Percentiles rank a stretch among this genome's conserved stretches.
These are phyloP conservation scores for Malurus splendens DNA, from an alignment of 2,797 vertebrate species.

Conservation along the genomic window DNA sequence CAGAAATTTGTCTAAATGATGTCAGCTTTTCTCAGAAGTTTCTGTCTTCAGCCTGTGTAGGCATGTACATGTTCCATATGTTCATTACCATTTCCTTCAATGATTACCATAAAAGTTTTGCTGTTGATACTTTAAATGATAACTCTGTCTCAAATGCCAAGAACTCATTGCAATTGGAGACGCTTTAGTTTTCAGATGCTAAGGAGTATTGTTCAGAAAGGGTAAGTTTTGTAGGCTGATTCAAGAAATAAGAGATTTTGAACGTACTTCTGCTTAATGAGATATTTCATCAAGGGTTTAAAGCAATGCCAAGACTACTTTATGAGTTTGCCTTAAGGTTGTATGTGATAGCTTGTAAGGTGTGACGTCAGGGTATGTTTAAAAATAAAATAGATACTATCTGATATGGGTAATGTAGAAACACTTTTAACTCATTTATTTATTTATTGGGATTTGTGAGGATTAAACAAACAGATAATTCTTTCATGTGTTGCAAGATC, in stretches of 20 bases:
- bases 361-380: background rate
- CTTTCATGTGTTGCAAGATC: background rate
- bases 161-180: background rate
- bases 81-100: background rate
- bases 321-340: background rate
- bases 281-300: background rate
- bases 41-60: background rate
- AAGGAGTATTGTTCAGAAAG: background rate
- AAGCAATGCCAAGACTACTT: background rate
- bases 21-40: background rate
- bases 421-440: background rate
- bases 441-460: background rate
- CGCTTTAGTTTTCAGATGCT: background rate
- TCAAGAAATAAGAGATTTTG: background rate
- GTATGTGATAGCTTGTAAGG: background rate
- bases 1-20: background rate
- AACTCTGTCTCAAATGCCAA: background rate
- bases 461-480: background rate
- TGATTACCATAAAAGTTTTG: background rate
- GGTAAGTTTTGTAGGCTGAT: background rate
- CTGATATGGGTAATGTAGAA: background rate
- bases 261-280: background rate
- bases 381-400: background rate
- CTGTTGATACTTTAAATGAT: background rate
- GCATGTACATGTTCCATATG: background rate